Evolutionary conservation across 2,888 invertebrate species (phyloP).

Genomic region (Trilocha varians): DNA sequence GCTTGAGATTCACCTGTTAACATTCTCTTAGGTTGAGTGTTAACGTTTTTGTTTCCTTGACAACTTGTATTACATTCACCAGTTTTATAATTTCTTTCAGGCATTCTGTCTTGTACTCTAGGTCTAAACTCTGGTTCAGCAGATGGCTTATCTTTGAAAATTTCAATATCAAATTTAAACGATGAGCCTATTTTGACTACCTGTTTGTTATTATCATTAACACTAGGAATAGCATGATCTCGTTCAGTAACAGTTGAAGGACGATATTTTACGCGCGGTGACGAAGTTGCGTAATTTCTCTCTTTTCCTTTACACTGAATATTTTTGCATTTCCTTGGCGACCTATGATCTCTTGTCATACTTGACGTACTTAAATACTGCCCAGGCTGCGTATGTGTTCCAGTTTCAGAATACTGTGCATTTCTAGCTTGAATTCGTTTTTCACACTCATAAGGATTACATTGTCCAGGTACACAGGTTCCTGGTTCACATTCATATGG

Average conservation of each 20-base stretch:
- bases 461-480: slow-evolving; percentile 23
- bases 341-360: background rate
- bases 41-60: slow-evolving; percentile 1
- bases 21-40: background rate
- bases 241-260: background rate
- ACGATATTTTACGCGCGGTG: background rate
- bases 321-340: background rate
- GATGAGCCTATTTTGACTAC: slow-evolving; percentile 17
- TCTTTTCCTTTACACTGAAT: background rate
- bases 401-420: slow-evolving; percentile 5
- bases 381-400: background rate
- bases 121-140: background rate
- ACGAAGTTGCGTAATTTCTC: background rate
- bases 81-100: background rate
- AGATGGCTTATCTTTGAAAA: slow-evolving; percentile 15
- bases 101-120: background rate
- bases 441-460: slow-evolving; percentile 22
- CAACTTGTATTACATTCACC: background rate
- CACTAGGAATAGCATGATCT: background rate
- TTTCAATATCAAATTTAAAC: slow-evolving; percentile 16
- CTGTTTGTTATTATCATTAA: slow-evolving; percentile 8
- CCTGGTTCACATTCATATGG: slow-evolving; percentile 25
- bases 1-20: slow-evolving; percentile 7
- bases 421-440: slow-evolving; percentile 20
- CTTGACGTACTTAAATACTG: slow-evolving; percentile 5